These are phyloP conservation scores for Eretmochelys imbricata DNA, from an alignment of 2,113 vertebrate species.

Conservation along the genomic window DNA sequence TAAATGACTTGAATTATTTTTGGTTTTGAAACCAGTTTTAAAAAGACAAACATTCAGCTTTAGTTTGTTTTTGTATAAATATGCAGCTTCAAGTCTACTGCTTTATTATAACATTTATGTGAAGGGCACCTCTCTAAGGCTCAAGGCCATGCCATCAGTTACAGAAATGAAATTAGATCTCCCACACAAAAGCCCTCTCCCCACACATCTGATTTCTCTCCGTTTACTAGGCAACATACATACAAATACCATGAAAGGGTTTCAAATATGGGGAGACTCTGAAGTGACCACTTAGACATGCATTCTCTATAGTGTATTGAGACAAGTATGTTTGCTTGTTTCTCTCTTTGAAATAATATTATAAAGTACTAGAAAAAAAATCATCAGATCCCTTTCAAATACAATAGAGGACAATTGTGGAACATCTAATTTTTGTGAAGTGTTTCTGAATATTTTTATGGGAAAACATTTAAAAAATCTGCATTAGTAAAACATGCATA, in stretches of 20 bases:
- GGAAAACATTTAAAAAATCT: not conserved
- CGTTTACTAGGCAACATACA: not conserved
- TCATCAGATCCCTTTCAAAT: not conserved
- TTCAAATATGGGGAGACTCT: not conserved
- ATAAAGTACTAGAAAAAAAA: not conserved
- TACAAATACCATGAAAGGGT: not conserved
- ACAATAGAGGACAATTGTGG: not conserved
- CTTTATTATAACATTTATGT: not conserved
- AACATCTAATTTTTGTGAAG: not conserved
- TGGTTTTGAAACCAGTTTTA: not conserved
- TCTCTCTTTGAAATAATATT: too few relatives aligned
- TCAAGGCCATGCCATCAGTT: not conserved
- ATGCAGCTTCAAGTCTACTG: not conserved
- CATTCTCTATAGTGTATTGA: not conserved
- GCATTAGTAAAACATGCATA: not conserved
- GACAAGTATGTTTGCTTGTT: not conserved
- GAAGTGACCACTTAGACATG: not conserved
- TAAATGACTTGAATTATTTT: not conserved
- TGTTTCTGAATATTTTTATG: not conserved
- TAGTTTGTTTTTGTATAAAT: not conserved
- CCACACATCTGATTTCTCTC: not conserved
- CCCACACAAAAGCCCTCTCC: not conserved
- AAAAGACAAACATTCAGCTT: not conserved
- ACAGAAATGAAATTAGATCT: not conserved
- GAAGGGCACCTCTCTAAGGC: not conserved